Base-by-base conservation (phyloP, 1,140 invertebrate genomes). In the Zaprionus inermis region DNA sequence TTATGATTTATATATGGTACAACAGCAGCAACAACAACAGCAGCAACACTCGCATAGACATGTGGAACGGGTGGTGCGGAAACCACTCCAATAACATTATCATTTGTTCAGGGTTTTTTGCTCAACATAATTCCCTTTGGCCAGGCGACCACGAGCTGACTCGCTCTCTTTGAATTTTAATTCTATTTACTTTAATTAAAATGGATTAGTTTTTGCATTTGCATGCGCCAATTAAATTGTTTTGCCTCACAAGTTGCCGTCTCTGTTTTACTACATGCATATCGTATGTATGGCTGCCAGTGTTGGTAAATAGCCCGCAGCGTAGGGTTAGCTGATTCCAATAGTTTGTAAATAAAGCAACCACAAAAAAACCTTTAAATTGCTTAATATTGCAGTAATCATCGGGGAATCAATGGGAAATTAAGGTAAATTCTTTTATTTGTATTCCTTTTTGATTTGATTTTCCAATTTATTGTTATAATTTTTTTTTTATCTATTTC, bases 151-250 rank as follows among this genome's bases (percentile, higher is more conserved):
- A 56, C 59, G 52, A 72, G 55, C 20, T 75, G 16, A 49, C 44
- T 49, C 44, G 16, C 18, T 12, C 66, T 51, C 80, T 84, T 78
- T 88, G 75, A 73, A 88, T 89, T 75, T 78, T 55, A 58, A 78
- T 78, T 68, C 70, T 89, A 89, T 88, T 88, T 88, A 78, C 84
- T 78, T 89, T 88, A 88, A 88, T 88, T 88, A 89, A 88, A 89
- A 88, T 88, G 74, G 84, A 88, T 89, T 88, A 78, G 78, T 76
- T 81, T 80, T 63, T 49, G 30, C 46, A 54, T 66, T 41, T 65
- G 59, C 22, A 49, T 71, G 74, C 34, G 22, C 34, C 59, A 78
- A 80, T 83, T 80, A 65, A 75, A 79, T 78, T 51, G 30, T 55
- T 56, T 70, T 75, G 2, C 38, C 38, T 44, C 38, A 44, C n/a